phyloP scores from a whole-genome alignment of 2,113 vertebrate species.

The Orthonyx spaldingii region DNA sequence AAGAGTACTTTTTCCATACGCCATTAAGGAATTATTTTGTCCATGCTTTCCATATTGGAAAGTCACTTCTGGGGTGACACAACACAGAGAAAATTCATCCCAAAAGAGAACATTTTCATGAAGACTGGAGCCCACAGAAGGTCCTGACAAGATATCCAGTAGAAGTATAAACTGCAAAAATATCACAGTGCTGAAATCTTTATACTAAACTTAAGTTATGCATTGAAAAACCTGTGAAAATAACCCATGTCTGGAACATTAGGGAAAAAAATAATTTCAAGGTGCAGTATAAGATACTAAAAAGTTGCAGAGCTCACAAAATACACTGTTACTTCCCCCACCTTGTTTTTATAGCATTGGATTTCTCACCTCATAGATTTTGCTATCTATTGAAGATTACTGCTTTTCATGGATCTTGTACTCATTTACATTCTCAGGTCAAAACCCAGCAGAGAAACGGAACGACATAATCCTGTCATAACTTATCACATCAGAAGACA shows the following conservation, averaged over 20 bases:
- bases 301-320: not conserved
- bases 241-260: not conserved
- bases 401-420: not conserved
- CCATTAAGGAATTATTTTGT: not conserved
- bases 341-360: not conserved
- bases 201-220: not conserved
- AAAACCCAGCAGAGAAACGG: not conserved
- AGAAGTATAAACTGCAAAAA: not conserved
- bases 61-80: not conserved
- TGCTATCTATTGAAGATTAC: not conserved
- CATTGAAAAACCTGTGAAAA: not conserved
- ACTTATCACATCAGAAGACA: not conserved
- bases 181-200: not conserved
- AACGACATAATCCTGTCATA: not conserved
- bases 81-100: not conserved
- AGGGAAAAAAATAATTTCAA: not conserved
- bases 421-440: not conserved
- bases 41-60: conserved; percentile 1
- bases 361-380: not conserved
- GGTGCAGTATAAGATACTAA: not conserved
- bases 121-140: not conserved
- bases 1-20: conserved; percentile 9
- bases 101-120: not conserved
- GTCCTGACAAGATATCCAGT: not conserved
- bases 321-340: not conserved